Percentiles rank a stretch among this genome's conserved stretches.
phyloP scores from a whole-genome alignment of 2,888 invertebrate species.

The Drosophila lacicola region DNA sequence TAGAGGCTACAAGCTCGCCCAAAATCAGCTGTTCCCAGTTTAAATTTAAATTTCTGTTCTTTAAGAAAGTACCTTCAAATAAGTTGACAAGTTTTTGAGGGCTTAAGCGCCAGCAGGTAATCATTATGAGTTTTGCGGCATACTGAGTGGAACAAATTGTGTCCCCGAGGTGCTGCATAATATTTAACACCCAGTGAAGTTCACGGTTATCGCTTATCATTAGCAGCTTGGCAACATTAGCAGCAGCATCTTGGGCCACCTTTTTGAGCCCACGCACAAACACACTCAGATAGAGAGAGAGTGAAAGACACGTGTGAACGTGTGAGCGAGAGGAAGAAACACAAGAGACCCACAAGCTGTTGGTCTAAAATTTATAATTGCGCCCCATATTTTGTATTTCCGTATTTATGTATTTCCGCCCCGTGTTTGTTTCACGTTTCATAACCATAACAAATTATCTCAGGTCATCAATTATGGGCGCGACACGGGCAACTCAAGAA shows the following conservation, averaged over 20 bases:
- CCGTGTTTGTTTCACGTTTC: slow-evolving; percentile 66
- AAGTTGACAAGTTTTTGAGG: background rate
- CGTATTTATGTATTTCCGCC: slow-evolving; percentile 46
- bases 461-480: slow-evolving; percentile 77
- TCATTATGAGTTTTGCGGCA: slow-evolving; percentile 42
- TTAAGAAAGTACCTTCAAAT: background rate
- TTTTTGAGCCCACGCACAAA: background rate
- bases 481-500: slow-evolving; percentile 50
- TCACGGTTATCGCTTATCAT: slow-evolving; percentile 65
- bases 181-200: slow-evolving; percentile 69
- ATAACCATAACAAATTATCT: slow-evolving; percentile 79
- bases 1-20: no score
- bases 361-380: slow-evolving; percentile 56
- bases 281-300: background rate
- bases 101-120: slow-evolving; percentile 9
- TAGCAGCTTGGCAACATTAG: slow-evolving; percentile 47
- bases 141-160: slow-evolving; percentile 47
- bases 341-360: slow-evolving; percentile 14
- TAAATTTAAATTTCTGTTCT: background rate
- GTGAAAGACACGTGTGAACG: background rate
- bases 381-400: slow-evolving; percentile 49
- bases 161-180: slow-evolving; percentile 68
- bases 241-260: slow-evolving; percentile 4
- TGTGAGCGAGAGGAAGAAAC: background rate
- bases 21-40: no score